Base-by-base conservation (phyloP, 1,140 invertebrate genomes). In the Bombus impatiens region DNA sequence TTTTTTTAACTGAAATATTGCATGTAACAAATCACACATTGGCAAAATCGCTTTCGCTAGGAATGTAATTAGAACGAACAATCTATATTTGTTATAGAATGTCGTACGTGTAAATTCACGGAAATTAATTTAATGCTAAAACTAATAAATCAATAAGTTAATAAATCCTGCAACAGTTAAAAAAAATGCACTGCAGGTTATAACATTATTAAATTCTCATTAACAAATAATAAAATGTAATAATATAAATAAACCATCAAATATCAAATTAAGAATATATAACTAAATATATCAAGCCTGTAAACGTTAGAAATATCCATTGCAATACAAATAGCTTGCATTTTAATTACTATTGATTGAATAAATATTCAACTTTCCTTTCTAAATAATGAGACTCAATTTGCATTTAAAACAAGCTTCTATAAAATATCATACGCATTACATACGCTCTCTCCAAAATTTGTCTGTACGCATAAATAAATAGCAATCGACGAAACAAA, bases 21-120 rank as follows among this genome's bases (percentile, higher is more conserved):
- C 79, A 82, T 82, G 79, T 70, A 72, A 81, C 67, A 81, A 57
- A 42, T 74, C 40, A 82, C 79, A 82, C 79, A 74, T 32, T 72
- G 37, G 68, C 79, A 72, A 42, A 59, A 82, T 82, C 37, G 68
- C 79, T 72, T 82, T 42, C 37, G 68, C 68, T 72, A 72, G 37
- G 28, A 82, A 59, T 74, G 37, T 25, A 59, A 74, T 44, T 82
- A 82, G 47, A 62, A 32, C n/a, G 28, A 42, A 42, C n/a, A 57
- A 18, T 53, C 25, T 40, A 37, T 53, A 42, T 37, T 80, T 74
- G 15, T 44, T 10, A 44, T 44, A 62, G 76, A 40, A 32, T 47
- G 22, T 32, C 15, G 44, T 74, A 74, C 35, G 18, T 74, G 9
- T 32, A n/a, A 44, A 74, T 47, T 44, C n/a, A 5, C 44, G 5